phyloP scores from a whole-genome alignment of 1,140 invertebrate species.

The Pteromalus puparum region DNA sequence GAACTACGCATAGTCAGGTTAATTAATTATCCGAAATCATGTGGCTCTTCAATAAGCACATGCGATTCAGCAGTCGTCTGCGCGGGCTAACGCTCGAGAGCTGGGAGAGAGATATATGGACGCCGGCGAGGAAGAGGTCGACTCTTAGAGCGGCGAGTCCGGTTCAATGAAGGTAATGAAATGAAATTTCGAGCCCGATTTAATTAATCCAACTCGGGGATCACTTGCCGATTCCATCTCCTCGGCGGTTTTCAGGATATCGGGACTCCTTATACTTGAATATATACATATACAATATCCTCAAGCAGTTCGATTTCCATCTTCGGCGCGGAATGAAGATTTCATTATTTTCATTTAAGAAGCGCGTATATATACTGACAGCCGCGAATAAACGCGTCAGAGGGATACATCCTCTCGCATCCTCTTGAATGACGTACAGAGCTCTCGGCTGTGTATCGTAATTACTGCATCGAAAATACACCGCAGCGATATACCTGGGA shows the following conservation, averaged over 20 bases:
- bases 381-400: too few relatives aligned
- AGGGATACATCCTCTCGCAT: too few relatives aligned
- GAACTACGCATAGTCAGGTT: neutral
- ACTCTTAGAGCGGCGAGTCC: neutral
- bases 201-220: constrained; percentile 42
- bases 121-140: neutral
- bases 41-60: constrained; percentile 22
- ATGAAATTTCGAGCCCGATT: constrained; percentile 50
- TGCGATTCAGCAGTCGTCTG: neutral
- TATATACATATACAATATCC: neutral
- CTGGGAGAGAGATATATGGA: neutral
- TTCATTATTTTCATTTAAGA: too few relatives aligned
- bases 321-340: neutral
- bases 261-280: neutral
- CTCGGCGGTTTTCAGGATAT: constrained; percentile 22
- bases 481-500: neutral
- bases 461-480: neutral
- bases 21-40: constrained; percentile 40
- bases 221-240: constrained; percentile 36
- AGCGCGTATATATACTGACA: too few relatives aligned
- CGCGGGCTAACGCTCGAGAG: neutral
- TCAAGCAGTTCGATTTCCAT: constrained; percentile 16
- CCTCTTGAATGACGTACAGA: too few relatives aligned
- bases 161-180: constrained; percentile 48
- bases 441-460: too few relatives aligned